Conservation (phyloP, 1,140 invertebrate genomes). For the Geopemphigus sp. region DNA sequence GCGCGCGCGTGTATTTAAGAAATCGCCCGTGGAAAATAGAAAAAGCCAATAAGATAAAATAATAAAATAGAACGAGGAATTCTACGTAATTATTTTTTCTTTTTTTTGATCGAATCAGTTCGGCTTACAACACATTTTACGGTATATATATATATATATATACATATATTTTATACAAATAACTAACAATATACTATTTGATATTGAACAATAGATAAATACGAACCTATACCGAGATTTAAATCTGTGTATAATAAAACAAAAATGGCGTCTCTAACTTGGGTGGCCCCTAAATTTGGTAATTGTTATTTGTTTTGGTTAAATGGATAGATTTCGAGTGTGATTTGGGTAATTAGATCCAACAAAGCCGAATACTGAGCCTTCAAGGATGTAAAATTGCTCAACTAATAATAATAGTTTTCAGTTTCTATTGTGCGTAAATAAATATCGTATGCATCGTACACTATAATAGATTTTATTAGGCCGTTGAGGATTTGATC, state of each 20-base stretch:
- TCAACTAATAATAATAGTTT: slow-evolving; percentile 16
- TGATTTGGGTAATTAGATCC: slow-evolving; percentile 17
- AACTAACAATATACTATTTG: not conserved
- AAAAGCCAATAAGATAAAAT: no score
- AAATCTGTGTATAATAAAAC: not conserved
- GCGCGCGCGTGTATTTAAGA: no score
- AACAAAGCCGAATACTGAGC: slow-evolving; percentile 2
- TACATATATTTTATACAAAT: not conserved
- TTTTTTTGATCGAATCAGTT: not conserved
- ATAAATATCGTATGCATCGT: not conserved
- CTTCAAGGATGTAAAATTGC: slow-evolving; percentile 26
- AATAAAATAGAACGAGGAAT: no score
- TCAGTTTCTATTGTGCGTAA: not conserved
- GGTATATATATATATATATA: not conserved
- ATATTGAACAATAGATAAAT: slow-evolving; percentile 15
- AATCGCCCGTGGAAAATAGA: no score
- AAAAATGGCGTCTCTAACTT: slow-evolving; percentile 7
- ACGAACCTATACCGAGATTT: not conserved
- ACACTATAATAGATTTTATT: not conserved
- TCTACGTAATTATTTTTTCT: not conserved
- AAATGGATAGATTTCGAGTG: slow-evolving; percentile 7
- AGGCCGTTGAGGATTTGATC: not conserved
- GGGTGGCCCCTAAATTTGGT: slow-evolving; percentile 15
- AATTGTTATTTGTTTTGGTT: slow-evolving; percentile 13
- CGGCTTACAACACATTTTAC: not conserved